Evolutionary conservation across 1,140 invertebrate genomes (phyloP).

Genomic region (Pachyrhynchus sulphureomaculatus): DNA sequence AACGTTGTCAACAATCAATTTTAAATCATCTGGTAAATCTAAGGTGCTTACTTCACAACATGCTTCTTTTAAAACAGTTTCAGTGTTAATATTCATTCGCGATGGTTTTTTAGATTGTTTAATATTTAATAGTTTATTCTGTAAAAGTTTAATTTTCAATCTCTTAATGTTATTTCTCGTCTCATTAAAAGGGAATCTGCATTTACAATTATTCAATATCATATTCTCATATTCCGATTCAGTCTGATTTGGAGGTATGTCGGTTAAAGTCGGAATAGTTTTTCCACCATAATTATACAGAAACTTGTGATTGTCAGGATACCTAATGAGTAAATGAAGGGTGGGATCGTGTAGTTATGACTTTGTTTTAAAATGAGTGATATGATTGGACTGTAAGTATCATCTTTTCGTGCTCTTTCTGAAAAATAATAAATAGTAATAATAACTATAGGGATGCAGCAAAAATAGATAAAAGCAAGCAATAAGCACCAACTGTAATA

Average conservation of each 20-base stretch:
- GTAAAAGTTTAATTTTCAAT: too few relatives aligned
- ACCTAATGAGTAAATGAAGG: conserved; percentile 10
- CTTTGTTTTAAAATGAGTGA: neutral
- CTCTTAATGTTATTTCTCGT: too few relatives aligned
- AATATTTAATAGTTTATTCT: too few relatives aligned
- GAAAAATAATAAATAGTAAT: neutral
- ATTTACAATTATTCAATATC: too few relatives aligned
- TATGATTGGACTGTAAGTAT: neutral
- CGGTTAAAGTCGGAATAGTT: conserved; percentile 1
- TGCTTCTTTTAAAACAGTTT: too few relatives aligned
- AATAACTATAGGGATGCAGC: neutral
- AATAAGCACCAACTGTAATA: too few relatives aligned
- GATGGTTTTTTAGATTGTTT: too few relatives aligned
- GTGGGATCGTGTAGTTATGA: conserved; percentile 3
- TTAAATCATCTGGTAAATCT: too few relatives aligned
- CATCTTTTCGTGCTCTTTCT: neutral
- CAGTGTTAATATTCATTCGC: too few relatives aligned
- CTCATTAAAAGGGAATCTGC: too few relatives aligned
- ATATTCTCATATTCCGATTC: neutral
- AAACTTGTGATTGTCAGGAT: conserved; percentile 8
- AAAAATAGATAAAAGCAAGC: neutral
- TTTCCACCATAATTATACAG: conserved; percentile 16
- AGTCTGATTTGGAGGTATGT: conserved; percentile 5
- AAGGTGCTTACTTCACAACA: too few relatives aligned
- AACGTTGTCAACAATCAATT: too few relatives aligned